Evolutionary conservation across 2,113 vertebrate genomes (phyloP).

Genomic region (Cynocephalus volans): DNA sequence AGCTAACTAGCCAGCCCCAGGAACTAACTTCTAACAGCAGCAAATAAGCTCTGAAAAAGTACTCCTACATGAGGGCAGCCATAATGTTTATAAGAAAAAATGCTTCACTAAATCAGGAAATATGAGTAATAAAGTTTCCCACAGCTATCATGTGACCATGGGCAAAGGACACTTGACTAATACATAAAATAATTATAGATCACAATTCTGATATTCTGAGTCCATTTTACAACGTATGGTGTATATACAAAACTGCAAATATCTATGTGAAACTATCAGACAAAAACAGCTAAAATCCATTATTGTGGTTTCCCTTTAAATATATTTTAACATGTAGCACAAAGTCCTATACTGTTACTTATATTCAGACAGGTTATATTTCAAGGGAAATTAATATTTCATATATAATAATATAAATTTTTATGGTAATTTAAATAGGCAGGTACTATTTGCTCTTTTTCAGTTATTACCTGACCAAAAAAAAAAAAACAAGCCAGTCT

Average conservation of each 20-base stretch:
- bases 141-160: neutral
- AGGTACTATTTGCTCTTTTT: neutral
- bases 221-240: neutral
- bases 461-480: neutral
- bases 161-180: neutral
- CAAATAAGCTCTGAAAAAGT: constrained; percentile 39
- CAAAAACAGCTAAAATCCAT: constrained; percentile 29
- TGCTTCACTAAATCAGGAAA: constrained; percentile 19
- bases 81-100: constrained; percentile 44
- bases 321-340: neutral
- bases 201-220: constrained; percentile 12
- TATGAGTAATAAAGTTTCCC: neutral
- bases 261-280: neutral
- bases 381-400: constrained; percentile 18
- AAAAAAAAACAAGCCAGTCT: constrained; percentile 36
- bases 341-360: neutral
- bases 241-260: neutral
- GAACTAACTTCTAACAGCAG: constrained; percentile 49
- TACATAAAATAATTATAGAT: neutral
- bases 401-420: constrained; percentile 29
- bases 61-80: neutral
- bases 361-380: neutral
- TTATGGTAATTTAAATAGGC: neutral
- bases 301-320: neutral
- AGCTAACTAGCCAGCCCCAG: no score